Evolutionary conservation across 2,888 invertebrate genomes (phyloP), one percentile per base, ranked within the genome.

Genomic region (Mechanitis messenoides): DNA sequence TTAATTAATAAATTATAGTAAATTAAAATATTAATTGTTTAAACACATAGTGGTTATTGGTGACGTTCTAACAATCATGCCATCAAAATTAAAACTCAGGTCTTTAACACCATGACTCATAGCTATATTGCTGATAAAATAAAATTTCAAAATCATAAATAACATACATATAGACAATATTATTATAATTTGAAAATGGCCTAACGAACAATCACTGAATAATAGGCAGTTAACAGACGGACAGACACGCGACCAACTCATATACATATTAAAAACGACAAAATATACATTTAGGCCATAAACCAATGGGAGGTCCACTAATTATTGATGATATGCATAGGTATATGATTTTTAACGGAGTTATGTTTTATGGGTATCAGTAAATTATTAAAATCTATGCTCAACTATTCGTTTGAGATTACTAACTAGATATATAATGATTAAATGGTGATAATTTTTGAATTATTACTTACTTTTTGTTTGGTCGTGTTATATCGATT

Each of bases 321-420:
- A 87, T 86, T 85, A 78, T 80, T 80, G 84, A 82, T 81, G 72
- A 77, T 83, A 85, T 85, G 84, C 84, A 83, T 81, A 84, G 20
- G 20, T 79, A 78, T 77, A 72, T 68, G 71, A 69, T 74, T 75
- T 73, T 79, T 79, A 77, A 73, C 72, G 72, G 75, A 70, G 68
- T 59, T 62, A 70, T 74, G 72, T 70, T 69, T 75, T 72, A 72
- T 69, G 66, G 67, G 42, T 62, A 64, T 68, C 68, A 63, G 68
- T 73, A 73, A 73, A 72, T 70, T 71, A 70, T 65, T 57, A 58
- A 62, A 58, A 56, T 54, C 55, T 56, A 56, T 53, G 58, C 56
- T 31, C 9, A n/a, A 50, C 53, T 50, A 53, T 46, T 60, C 60
- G 55, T 56, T 56, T 54, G 63, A 57, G 42, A 38, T 50, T 33